Evolutionary conservation across 2,797 vertebrate genomes (phyloP).

Genomic region (Callimico goeldii): DNA sequence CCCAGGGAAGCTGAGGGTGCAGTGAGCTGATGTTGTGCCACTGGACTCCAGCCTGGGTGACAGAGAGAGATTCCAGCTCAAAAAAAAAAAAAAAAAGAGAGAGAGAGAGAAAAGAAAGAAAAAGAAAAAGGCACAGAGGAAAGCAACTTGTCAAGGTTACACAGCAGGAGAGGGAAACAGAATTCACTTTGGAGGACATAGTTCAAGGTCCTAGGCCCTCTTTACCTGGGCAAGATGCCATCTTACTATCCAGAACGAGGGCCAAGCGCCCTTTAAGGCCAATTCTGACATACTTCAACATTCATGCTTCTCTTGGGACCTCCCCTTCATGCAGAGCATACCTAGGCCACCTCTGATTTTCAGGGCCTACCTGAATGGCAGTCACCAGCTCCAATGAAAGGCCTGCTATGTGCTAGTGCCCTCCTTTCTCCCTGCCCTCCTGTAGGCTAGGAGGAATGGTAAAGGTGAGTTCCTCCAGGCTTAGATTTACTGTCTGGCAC

Average conservation of each 20-base stretch:
- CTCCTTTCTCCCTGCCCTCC: neutral
- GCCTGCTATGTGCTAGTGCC: neutral
- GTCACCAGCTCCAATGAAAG: neutral
- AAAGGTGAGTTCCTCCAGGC: neutral
- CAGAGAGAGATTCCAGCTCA: neutral
- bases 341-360: neutral
- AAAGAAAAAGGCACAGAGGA: neutral
- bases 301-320: accelerated
- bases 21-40: neutral
- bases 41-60: neutral
- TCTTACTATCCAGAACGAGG: neutral
- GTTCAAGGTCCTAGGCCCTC: neutral
- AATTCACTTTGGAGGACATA: neutral
- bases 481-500: neutral
- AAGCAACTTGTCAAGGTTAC: neutral
- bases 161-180: neutral
- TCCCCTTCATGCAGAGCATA: neutral
- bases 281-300: neutral
- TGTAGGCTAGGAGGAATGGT: neutral
- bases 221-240: neutral
- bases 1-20: neutral
- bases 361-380: neutral
- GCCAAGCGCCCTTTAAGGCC: neutral
- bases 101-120: too few relatives aligned
- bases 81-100: neutral